Evolutionary conservation across 1,140 invertebrate genomes (phyloP).

Genomic region (Ceratina calcarata): DNA sequence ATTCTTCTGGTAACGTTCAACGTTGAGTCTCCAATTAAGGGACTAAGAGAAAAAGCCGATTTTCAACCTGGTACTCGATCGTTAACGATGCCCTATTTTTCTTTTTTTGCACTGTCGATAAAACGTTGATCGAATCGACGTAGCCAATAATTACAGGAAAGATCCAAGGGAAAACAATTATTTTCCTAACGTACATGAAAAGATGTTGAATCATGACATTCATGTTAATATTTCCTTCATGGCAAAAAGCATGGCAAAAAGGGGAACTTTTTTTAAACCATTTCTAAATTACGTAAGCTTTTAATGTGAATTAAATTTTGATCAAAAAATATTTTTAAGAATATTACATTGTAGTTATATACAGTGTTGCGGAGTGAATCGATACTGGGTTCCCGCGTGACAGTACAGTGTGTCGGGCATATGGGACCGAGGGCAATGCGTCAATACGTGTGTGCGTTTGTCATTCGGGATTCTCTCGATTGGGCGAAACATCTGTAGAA

Average conservation of each 20-base stretch:
- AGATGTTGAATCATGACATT: background rate
- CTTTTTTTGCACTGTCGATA: slow-evolving; percentile 1
- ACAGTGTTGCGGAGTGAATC: background rate
- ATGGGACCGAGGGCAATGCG: slow-evolving; percentile 2
- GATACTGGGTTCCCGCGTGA: background rate
- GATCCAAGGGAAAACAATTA: background rate
- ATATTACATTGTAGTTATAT: background rate
- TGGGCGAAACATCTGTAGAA: slow-evolving; percentile 39
- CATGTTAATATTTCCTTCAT: background rate
- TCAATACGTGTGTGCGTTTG: slow-evolving; percentile 38
- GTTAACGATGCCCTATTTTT: background rate
- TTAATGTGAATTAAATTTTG: background rate
- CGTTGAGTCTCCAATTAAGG: background rate
- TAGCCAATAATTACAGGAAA: background rate
- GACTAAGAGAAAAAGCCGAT: background rate
- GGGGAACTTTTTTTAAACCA: slow-evolving; percentile 37
- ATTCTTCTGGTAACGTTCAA: background rate
- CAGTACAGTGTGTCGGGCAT: background rate
- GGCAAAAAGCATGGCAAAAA: slow-evolving; percentile 2
- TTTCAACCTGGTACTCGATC: background rate
- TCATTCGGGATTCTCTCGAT: slow-evolving; percentile 29
- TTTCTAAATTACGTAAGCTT: background rate
- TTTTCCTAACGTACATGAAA: background rate
- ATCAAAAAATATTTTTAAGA: background rate
- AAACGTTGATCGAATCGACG: background rate